These are phyloP conservation scores for Drosophila elegans DNA, from an alignment of 1,140 invertebrate species.

Conservation along the genomic window DNA sequence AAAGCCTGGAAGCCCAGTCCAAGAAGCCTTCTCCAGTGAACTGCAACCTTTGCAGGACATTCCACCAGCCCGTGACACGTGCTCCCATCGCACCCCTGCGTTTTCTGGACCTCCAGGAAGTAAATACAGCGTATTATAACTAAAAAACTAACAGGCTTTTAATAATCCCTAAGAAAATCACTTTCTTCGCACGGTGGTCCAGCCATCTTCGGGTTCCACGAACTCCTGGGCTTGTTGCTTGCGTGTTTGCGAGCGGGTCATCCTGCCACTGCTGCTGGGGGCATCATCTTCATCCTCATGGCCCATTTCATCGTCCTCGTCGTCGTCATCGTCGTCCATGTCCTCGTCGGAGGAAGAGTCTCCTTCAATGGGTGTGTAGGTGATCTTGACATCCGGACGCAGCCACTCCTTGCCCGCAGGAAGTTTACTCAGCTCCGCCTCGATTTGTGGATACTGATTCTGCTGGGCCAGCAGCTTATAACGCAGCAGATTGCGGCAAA, in stretches of 20 bases:
- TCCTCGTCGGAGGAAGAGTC: constrained; percentile 85
- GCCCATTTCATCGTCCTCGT: constrained; percentile 58
- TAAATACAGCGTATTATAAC: constrained; percentile 69
- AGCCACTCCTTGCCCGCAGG: constrained; percentile 84
- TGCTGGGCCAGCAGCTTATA: constrained; percentile 84
- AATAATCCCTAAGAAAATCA: constrained; percentile 51
- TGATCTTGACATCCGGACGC: constrained; percentile 77
- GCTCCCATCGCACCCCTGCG: constrained; percentile 65
- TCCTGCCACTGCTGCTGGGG: constrained; percentile 35
- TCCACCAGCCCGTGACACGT: constrained; percentile 48
- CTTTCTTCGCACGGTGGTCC: constrained; percentile 87
- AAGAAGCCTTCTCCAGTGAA: not conserved
- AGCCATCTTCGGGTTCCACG: constrained; percentile 86
- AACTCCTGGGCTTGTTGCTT: constrained; percentile 81
- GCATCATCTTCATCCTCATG: constrained; percentile 82
- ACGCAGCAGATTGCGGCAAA: constrained; percentile 85
- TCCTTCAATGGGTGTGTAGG: constrained; percentile 62
- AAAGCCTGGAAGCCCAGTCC: not conserved
- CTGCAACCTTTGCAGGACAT: constrained; percentile 51
- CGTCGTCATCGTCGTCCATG: constrained; percentile 79
- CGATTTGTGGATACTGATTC: constrained; percentile 82
- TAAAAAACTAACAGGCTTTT: constrained; percentile 52
- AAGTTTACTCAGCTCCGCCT: constrained; percentile 80
- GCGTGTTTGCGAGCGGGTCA: constrained; percentile 75
- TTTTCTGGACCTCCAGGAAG: constrained; percentile 75